Conservation (phyloP, 2,888 invertebrate genomes). For the Limulus polyphemus region DNA sequence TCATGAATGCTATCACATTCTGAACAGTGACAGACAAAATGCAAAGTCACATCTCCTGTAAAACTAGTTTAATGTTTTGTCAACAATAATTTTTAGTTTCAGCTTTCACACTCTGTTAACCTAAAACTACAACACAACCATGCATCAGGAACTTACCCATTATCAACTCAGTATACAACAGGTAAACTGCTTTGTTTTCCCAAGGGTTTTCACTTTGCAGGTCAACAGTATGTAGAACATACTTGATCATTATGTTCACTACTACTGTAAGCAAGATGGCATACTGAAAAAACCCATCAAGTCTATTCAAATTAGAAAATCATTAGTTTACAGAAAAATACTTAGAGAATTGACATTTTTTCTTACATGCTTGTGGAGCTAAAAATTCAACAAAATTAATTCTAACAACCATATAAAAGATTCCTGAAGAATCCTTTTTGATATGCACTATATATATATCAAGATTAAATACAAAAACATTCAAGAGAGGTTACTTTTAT, state of each 20-base stretch:
- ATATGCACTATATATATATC: no score
- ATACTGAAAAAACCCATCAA: constrained; percentile 45
- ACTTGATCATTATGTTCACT: constrained; percentile 83
- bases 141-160: constrained; percentile 51
- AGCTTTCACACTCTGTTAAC: not conserved
- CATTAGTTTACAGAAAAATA: not conserved
- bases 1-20: not conserved
- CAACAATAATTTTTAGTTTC: constrained; percentile 3
- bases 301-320: not conserved
- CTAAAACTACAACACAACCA: not conserved
- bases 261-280: constrained; percentile 89
- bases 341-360: no score
- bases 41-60: not conserved
- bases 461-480: no score
- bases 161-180: constrained; percentile 88
- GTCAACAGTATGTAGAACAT: constrained; percentile 73
- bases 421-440: no score
- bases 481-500: no score
- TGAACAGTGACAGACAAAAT: not conserved
- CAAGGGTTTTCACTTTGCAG: constrained; percentile 88
- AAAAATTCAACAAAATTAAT: no score
- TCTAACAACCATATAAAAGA: no score
- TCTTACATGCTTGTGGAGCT: no score
- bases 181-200: constrained; percentile 97
- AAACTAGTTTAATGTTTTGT: not conserved